Evolutionary conservation across 2,888 invertebrate species (phyloP), one percentile per base, ranked within the genome.

Genomic region (Cataglyphis cursor): DNA sequence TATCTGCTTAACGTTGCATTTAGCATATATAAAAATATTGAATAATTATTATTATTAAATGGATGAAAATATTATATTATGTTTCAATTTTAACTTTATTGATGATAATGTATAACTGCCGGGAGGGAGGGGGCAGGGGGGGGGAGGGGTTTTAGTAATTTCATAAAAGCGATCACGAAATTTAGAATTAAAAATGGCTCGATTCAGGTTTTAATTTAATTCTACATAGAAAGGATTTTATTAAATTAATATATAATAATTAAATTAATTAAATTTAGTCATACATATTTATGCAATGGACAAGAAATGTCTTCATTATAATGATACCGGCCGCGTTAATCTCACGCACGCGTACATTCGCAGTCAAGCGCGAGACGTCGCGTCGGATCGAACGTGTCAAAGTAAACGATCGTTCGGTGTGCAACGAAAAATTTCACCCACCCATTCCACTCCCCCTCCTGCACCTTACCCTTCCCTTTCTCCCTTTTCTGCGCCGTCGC

Each of bases 351-450:
- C 35, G 35, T 5, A 18, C 18, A 38, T 54, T 65, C 38, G n/a
- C 61, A 44, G 28, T 31, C 61, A 44, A 0, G 24, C 38, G 72
- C 28, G 66, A 38, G 64, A 38, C 38, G 54, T 9, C 38, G 51
- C 21, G 31, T 24, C 44, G 8, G 9, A 44, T 59, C 70, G 78
- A 80, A 80, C 35, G 78, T 59, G 78, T 78, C 78, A 70, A 78
- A 70, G 78, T 70, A 78, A 78, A 78, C 78, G 59, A 44, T 78
- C 68, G 28, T 57, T 65, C 65, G 75, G 21, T 8, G 21, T 12
- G 68, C 59, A 70, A 59, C 44, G 44, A 78, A 78, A 78, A 70
- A 70, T 70, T 59, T 24, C 44, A 70, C 48, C 78, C 78, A 21
- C 41, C 41, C 28, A 8, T 24, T 5, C 12, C 21, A 8, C n/a